Evolutionary conservation across 1,140 invertebrate genomes (phyloP), one percentile per base, ranked within the genome.

Genomic region (Drosophila carrolli): DNA sequence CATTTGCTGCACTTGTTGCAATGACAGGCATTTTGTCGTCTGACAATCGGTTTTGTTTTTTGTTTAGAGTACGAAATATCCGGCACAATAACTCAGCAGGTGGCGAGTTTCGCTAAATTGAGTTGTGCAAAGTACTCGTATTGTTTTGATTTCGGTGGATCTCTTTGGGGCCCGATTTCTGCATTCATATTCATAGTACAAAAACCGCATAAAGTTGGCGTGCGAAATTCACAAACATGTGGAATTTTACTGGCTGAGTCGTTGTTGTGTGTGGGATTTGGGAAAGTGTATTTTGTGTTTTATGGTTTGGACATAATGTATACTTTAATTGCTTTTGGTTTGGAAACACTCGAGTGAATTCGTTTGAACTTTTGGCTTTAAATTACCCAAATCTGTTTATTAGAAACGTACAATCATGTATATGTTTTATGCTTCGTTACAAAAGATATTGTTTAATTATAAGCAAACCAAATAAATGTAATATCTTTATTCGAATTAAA

Each of bases 1-100:
- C 81, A 81, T 77, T 84, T 81, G 73, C 59, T 81, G 81, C 81
- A 61, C 62, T 63, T 73, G 72, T 61, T 80, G 81, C 81, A 81
- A 84, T 80, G 72, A 84, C 65, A 60, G 63, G 61, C 81, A 62
- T 65, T 84, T 85, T 84, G 81, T 84, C 59, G 65, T 58, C 66
- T 37, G 53, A 71, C 68, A 71, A 71, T 67, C 40, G 46, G 44
- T 32, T 57, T 43, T 55, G 38, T 75, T 48, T 35, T 76, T 40
- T 13, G 38, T 2, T 11, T 40, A 29, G 40, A 58, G 62, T 53
- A 35, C 50, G 53, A 75, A 75, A 75, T 75, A 75, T 76, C 73
- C 73, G 72, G 60, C 47, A 56, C 13, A n/a, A n/a, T n/a, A n/a
- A n/a, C n/a, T n/a, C n/a, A n/a, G n/a, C n/a, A n/a, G n/a, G n/a